phyloP scores from a whole-genome alignment of 2,797 vertebrate genomes.

The Acrocephalus scirpaceus region DNA sequence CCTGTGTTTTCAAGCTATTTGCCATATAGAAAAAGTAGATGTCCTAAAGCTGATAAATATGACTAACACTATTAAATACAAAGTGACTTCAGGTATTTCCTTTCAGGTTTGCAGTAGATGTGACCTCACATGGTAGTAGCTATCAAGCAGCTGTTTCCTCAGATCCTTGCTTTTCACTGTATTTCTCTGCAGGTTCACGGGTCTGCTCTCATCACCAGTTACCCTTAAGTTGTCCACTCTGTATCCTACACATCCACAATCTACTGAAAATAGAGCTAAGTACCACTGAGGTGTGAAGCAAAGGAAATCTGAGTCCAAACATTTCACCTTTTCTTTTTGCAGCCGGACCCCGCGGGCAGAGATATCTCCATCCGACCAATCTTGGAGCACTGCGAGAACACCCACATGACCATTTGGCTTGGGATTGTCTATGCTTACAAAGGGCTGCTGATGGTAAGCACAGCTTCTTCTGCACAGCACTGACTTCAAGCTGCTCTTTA shows the following conservation, averaged over 20 bases:
- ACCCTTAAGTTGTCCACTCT: background rate
- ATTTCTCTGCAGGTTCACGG: background rate
- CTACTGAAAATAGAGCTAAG: background rate
- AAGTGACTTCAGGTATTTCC: background rate
- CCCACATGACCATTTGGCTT: slow-evolving; percentile 99
- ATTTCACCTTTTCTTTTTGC: slow-evolving; percentile 39
- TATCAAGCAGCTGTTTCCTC: background rate
- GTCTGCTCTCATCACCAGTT: background rate
- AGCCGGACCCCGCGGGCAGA: slow-evolving; percentile 96
- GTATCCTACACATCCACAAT: background rate
- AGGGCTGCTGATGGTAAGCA: slow-evolving; percentile 97
- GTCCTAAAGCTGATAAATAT: slow-evolving; percentile 6
- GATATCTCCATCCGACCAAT: slow-evolving; percentile 98
- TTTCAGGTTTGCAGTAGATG: background rate
- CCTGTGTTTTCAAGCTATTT: background rate
- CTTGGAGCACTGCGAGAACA: slow-evolving; percentile 99
- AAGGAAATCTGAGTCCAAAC: background rate
- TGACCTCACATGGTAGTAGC: background rate
- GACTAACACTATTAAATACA: background rate
- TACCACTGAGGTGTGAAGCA: background rate
- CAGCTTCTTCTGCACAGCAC: background rate
- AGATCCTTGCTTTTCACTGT: background rate
- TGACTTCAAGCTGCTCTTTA: background rate
- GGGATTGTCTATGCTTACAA: slow-evolving; percentile 99
- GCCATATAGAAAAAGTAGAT: background rate